A percentile compares a stretch with the other conserved stretches of the same genome.
Evolutionary conservation across 2,888 invertebrate genomes (phyloP).

Genomic region (Morpho achilles): DNA sequence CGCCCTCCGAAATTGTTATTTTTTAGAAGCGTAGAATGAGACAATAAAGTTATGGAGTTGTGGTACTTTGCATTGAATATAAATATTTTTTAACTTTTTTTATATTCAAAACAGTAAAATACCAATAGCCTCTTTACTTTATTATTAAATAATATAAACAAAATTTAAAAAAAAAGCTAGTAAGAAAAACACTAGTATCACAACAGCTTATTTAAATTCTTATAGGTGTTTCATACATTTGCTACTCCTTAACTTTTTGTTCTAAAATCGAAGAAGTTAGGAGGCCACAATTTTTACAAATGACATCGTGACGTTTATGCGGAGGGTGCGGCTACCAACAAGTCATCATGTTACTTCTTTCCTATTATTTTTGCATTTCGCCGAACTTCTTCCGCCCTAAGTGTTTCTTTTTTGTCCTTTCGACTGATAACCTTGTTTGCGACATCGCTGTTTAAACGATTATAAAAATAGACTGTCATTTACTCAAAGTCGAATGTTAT

Average conservation of each 20-base stretch:
- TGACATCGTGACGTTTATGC: conserved; percentile 78
- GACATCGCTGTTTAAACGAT: neutral
- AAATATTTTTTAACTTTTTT: no score
- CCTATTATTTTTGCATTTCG: conserved; percentile 67
- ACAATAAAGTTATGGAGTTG: conserved; percentile 17
- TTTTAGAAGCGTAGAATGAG: conserved; percentile 59
- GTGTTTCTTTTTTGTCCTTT: conserved; percentile 49
- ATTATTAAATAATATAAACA: neutral
- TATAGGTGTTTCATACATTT: neutral
- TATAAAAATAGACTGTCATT: no score
- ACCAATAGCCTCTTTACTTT: neutral
- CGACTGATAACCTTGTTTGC: conserved; percentile 46
- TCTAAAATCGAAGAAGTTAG: conserved; percentile 69
- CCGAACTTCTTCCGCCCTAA: conserved; percentile 50
- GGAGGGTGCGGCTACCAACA: conserved; percentile 71
- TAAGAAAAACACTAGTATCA: no score
- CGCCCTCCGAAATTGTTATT: conserved; percentile 70
- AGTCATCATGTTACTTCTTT: conserved; percentile 77
- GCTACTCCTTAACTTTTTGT: conserved; percentile 46
- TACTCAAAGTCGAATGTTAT: no score
- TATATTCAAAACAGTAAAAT: neutral
- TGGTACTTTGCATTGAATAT: no score
- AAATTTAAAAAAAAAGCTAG: neutral
- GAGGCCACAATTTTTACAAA: conserved; percentile 78
- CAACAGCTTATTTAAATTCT: no score